A percentile compares a stretch with the other conserved stretches of the same genome.
phyloP scores from a whole-genome alignment of 2,113 vertebrate genomes.

The Cryptotis parvus region DNA sequence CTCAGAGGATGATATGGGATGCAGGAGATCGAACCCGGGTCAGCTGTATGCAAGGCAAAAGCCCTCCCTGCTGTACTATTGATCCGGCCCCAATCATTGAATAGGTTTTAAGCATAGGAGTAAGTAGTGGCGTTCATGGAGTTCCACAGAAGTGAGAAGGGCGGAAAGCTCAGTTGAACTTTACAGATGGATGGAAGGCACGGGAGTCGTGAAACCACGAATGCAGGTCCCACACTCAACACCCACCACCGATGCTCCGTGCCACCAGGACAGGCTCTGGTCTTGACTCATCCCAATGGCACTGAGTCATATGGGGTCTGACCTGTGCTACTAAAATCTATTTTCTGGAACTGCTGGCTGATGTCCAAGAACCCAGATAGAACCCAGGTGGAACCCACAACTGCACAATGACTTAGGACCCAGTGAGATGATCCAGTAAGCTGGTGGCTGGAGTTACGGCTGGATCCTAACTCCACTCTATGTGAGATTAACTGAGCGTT shows the following conservation, averaged over 20 bases:
- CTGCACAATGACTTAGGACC: neutral
- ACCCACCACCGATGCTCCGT: neutral
- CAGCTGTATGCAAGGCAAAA: too few relatives aligned
- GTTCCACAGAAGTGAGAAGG: neutral
- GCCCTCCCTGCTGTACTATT: too few relatives aligned
- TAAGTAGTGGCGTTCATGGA: neutral
- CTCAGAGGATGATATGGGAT: too few relatives aligned
- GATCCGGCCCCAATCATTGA: too few relatives aligned
- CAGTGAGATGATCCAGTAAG: neutral
- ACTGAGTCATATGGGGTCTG: neutral
- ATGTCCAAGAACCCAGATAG: neutral
- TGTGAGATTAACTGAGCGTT: too few relatives aligned
- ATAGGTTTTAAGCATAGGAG: neutral
- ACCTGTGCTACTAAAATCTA: neutral
- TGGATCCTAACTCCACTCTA: neutral
- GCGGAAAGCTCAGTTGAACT: neutral
- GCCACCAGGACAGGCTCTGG: neutral
- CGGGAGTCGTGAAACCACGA: too few relatives aligned
- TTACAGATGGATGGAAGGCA: neutral
- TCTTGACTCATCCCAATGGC: neutral
- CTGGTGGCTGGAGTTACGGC: neutral
- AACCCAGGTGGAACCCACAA: neutral
- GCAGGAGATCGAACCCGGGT: too few relatives aligned
- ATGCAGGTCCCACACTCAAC: neutral
- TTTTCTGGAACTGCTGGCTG: neutral